Conservation (phyloP, 2,797 vertebrate species). For the Poecilia wingei region DNA sequence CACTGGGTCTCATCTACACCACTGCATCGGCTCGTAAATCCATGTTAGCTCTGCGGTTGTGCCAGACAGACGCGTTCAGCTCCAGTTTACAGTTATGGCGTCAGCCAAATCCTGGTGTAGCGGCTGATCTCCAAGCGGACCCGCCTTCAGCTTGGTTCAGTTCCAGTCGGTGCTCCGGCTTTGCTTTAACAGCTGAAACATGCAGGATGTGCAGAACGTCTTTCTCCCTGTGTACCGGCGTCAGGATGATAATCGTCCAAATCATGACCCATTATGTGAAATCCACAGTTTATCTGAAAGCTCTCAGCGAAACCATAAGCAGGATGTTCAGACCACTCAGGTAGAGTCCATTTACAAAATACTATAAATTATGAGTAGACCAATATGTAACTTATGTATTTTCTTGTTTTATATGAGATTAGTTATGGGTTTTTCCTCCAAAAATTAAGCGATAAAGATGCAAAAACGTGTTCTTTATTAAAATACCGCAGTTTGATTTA, state of each 20-base stretch:
- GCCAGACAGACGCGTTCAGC: slow-evolving; percentile 30
- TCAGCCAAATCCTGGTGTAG: slow-evolving; percentile 31
- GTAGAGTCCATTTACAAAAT: not conserved
- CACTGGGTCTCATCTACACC: slow-evolving; percentile 11
- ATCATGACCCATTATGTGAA: slow-evolving; percentile 4
- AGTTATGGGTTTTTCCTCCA: not conserved
- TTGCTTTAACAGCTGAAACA: slow-evolving; percentile 18
- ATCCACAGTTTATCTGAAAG: slow-evolving; percentile 8
- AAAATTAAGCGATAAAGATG: too few species aligned
- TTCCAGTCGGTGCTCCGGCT: slow-evolving; percentile 36
- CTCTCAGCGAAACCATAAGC: not conserved
- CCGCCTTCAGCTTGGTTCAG: slow-evolving; percentile 44
- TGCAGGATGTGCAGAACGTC: slow-evolving; percentile 32
- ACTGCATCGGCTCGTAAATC: slow-evolving; percentile 1
- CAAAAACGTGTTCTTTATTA: not conserved
- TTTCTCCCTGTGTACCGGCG: slow-evolving; percentile 1
- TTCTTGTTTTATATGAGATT: not conserved
- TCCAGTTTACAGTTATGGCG: slow-evolving; percentile 30
- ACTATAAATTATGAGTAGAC: not conserved
- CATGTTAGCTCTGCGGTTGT: slow-evolving; percentile 23
- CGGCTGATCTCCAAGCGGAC: slow-evolving; percentile 38
- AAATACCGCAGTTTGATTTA: not conserved
- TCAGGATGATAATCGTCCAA: slow-evolving; percentile 5
- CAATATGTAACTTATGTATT: not conserved
- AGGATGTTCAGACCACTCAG: not conserved